Percentiles rank a stretch among this genome's conserved stretches.
phyloP scores from a whole-genome alignment of 2,113 vertebrate genomes.

The Nymphicus hollandicus region DNA sequence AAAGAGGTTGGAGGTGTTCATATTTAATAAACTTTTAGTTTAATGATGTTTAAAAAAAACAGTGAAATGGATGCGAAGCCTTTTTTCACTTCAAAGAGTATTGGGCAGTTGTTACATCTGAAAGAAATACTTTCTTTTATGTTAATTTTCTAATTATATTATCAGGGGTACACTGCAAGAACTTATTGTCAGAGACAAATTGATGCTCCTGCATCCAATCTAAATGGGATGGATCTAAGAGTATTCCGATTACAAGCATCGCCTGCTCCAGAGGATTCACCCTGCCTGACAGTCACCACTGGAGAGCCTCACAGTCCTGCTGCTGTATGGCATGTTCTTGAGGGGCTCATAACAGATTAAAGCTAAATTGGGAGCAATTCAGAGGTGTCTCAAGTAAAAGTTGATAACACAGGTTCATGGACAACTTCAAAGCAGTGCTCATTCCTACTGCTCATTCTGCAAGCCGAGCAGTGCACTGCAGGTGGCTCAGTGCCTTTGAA shows the following conservation, averaged over 20 bases:
- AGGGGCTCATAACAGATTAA: not conserved
- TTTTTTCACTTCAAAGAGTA: constrained; percentile 47
- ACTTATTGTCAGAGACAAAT: not conserved
- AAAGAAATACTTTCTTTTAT: constrained; percentile 38
- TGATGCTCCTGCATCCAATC: not conserved
- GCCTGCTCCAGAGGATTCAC: not conserved
- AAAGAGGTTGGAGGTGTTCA: not conserved
- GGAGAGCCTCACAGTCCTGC: not conserved
- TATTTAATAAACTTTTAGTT: constrained; percentile 30
- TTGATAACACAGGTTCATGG: not conserved
- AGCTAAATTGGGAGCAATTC: not conserved
- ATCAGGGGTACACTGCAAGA: not conserved
- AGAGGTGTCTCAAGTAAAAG: not conserved
- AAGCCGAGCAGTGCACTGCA: not conserved
- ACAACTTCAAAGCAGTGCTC: not conserved
- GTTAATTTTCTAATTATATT: constrained; percentile 58
- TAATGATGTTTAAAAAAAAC: constrained; percentile 38
- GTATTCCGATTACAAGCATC: not conserved
- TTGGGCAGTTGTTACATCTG: constrained; percentile 34
- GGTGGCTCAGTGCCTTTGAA: not conserved
- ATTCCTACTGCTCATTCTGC: not conserved
- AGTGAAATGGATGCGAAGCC: constrained; percentile 5
- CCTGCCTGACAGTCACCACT: not conserved
- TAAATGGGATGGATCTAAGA: not conserved
- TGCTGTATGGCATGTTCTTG: not conserved